Evolutionary conservation across 2,888 invertebrate genomes (phyloP), one percentile per base, ranked within the genome.

Genomic region (Mythimna ferrago): DNA sequence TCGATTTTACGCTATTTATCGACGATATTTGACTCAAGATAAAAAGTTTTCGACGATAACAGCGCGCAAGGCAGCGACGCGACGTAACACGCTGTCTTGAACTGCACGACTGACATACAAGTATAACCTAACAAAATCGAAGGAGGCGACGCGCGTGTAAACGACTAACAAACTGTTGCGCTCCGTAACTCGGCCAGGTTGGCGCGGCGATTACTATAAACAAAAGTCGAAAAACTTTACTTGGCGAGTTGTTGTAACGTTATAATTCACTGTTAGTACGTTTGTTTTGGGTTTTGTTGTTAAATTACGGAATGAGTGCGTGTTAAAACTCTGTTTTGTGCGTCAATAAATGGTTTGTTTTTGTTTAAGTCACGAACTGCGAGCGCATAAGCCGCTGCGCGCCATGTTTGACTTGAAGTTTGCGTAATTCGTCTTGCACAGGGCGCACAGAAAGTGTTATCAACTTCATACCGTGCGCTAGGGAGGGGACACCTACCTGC

Each of bases 71-170:
- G 91, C 94, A 83, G 89, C 94, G 87, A 87, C 90, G 82, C 92
- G 84, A 79, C 90, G 82, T 83, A 85, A 83, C 89, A 87, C 87
- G 89, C 89, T 87, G 86, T 87, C 90, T 82, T 86, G 86, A 91
- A 95, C 95, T 95, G 94, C 84, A 86, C 87, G 89, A 84, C 87
- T 88, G 89, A 89, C 89, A 91, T 86, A 91, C 88, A 90, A 92
- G 90, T 94, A 95, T 95, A 94, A 95, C 92, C 93, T 91, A 86
- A 89, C 94, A 84, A 90, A 94, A 93, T 94, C 82, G 87, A 92
- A 93, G 87, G 87, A 89, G 86, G 89, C 89, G 92, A 91, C 91
- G 91, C 91, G 85, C 83, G 75, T 86, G 80, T 87, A 80, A 81
- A 80, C 87, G 83, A 86, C 80, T 80, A 87, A 88, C 90, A 92